Conservation (phyloP, 64 coral and sea anemone species). For the Montipora efflorescens region DNA sequence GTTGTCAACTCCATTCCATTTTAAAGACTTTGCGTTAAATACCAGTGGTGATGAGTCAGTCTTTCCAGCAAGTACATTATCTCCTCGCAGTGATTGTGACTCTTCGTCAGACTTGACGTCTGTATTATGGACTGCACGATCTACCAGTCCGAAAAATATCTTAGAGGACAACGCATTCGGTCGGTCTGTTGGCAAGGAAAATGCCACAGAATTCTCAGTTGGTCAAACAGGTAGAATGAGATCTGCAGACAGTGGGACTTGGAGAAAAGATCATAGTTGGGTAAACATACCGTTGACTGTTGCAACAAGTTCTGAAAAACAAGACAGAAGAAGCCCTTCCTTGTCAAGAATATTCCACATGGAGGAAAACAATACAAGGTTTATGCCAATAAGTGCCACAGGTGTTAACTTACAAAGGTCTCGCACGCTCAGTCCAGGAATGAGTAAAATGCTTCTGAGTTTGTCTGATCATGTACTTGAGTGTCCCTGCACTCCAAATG, state of each 20-base stretch:
- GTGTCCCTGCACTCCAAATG: slow-evolving; percentile 41
- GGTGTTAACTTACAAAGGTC: background rate
- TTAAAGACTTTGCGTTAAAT: background rate
- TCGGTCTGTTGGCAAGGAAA: too few species aligned
- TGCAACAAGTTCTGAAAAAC: background rate
- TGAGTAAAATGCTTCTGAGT: slow-evolving; percentile 40
- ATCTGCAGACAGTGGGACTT: background rate
- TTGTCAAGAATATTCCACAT: background rate
- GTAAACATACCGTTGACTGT: background rate
- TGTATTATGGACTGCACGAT: background rate
- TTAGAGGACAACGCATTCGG: background rate
- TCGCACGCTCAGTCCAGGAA: slow-evolving; percentile 21
- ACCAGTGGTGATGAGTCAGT: slow-evolving; percentile 31
- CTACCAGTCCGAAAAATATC: background rate
- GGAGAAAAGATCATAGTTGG: background rate
- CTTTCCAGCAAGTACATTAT: slow-evolving; percentile 31
- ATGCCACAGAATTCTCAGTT: background rate
- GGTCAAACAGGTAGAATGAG: background rate
- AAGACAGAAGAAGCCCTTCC: background rate
- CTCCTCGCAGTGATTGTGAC: background rate
- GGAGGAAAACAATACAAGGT: background rate
- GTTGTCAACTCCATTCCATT: background rate
- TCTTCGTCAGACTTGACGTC: slow-evolving; percentile 37
- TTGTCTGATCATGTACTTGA: slow-evolving; percentile 20
- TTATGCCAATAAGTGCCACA: background rate